Percentiles rank a stretch among this genome's conserved stretches.
Evolutionary conservation across 2,113 vertebrate genomes (phyloP).

Genomic region (Dasyprocta punctata): DNA sequence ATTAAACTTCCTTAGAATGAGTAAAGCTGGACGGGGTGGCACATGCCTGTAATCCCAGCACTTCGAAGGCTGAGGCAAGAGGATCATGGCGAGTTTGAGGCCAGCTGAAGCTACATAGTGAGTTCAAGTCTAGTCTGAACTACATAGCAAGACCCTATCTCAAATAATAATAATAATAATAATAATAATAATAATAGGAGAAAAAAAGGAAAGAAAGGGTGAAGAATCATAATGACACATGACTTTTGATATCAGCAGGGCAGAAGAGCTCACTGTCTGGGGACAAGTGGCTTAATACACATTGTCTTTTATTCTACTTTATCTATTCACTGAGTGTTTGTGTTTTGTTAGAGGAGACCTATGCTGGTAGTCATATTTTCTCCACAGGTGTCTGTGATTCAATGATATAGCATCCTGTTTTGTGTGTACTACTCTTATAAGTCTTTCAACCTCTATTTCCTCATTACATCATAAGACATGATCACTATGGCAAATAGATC

Average conservation of each 20-base stretch:
- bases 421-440: background rate
- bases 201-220: background rate
- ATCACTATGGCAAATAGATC: background rate
- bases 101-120: background rate
- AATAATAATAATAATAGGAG: no score
- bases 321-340: background rate
- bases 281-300: background rate
- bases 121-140: background rate
- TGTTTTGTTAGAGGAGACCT: background rate
- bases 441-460: background rate
- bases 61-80: background rate
- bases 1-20: background rate
- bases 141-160: background rate
- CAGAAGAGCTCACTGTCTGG: background rate
- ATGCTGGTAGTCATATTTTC: background rate
- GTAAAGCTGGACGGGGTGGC: background rate
- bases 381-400: background rate
- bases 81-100: background rate
- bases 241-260: background rate
- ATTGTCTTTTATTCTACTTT: background rate
- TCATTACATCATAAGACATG: background rate
- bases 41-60: background rate
- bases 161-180: no score
- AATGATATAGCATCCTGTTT: rapidly evolving
- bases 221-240: background rate